Percentiles rank a stretch among this genome's conserved stretches.
phyloP scores from a whole-genome alignment of 2,797 vertebrate genomes.

The Ptychadena robeensis region DNA sequence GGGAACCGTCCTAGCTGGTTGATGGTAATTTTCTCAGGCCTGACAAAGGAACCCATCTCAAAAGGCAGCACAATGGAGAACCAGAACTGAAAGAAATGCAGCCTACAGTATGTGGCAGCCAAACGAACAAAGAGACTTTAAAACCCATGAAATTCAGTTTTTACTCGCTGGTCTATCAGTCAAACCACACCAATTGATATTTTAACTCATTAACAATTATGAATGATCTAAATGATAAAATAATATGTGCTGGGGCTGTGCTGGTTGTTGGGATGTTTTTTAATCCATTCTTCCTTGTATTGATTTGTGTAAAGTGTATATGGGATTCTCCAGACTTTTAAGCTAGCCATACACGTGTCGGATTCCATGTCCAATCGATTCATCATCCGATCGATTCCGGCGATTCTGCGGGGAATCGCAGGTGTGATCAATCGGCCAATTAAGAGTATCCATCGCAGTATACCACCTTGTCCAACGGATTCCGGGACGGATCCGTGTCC shows the following conservation, averaged over 20 bases:
- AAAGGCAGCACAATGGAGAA: not conserved
- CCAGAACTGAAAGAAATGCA: not conserved
- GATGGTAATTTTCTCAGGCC: constrained; percentile 9
- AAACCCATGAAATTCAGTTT: not conserved
- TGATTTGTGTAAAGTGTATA: not conserved
- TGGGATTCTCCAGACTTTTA: too few species aligned
- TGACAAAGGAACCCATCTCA: constrained; percentile 21
- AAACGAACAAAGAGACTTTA: too few species aligned
- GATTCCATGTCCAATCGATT: too few species aligned
- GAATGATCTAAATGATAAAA: not conserved
- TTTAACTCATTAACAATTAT: not conserved
- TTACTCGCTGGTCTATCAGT: too few species aligned
- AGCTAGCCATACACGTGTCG: too few species aligned
- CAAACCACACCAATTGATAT: not conserved
- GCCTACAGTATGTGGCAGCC: not conserved
- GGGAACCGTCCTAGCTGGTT: not conserved
- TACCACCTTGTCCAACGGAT: too few species aligned
- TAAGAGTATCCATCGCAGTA: too few species aligned
- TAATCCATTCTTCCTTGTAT: not conserved
- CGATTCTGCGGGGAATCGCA: too few species aligned
- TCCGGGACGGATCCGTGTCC: too few species aligned
- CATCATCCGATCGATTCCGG: too few species aligned
- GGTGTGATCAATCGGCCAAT: too few species aligned
- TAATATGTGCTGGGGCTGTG: too few species aligned
- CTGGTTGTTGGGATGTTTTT: not conserved